These are phyloP conservation scores for Cydia pomonella DNA, from an alignment of 1,140 invertebrate genomes.

Conservation along the genomic window DNA sequence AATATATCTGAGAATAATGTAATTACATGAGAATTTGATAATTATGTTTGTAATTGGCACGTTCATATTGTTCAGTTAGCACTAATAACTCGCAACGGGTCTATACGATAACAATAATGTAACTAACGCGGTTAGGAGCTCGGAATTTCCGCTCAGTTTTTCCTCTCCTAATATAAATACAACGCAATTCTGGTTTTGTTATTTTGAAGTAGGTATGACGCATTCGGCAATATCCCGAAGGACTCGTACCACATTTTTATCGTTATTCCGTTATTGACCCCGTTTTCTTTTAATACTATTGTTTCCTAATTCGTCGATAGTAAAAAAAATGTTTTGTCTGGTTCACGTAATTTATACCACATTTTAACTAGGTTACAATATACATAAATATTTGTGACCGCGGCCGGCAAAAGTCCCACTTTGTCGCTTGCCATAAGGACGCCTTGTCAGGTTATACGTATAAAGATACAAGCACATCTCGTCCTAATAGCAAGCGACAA, in stretches of 20 bases:
- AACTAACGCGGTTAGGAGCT: conserved; percentile 10
- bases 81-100: conserved; percentile 5
- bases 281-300: background rate
- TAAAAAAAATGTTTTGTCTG: background rate
- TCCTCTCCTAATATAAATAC: conserved; percentile 11
- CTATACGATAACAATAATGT: conserved; percentile 8
- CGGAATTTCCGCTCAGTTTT: conserved; percentile 18
- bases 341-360: background rate
- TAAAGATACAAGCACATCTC: too few species aligned
- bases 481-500: too few species aligned
- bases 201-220: background rate
- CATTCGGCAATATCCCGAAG: conserved; percentile 8
- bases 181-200: conserved; percentile 1
- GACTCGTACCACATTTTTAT: conserved; percentile 3
- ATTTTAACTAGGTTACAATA: background rate
- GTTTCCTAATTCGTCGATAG: background rate
- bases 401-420: too few species aligned
- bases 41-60: background rate
- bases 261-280: background rate
- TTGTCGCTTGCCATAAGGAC: too few species aligned
- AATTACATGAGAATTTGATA: background rate
- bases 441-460: too few species aligned
- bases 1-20: too few species aligned
- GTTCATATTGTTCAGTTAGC: background rate
- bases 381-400: background rate